Evolutionary conservation across 2,888 invertebrate species (phyloP), one percentile per base, ranked within the genome.

Genomic region (Callyntrura guangdongensis): DNA sequence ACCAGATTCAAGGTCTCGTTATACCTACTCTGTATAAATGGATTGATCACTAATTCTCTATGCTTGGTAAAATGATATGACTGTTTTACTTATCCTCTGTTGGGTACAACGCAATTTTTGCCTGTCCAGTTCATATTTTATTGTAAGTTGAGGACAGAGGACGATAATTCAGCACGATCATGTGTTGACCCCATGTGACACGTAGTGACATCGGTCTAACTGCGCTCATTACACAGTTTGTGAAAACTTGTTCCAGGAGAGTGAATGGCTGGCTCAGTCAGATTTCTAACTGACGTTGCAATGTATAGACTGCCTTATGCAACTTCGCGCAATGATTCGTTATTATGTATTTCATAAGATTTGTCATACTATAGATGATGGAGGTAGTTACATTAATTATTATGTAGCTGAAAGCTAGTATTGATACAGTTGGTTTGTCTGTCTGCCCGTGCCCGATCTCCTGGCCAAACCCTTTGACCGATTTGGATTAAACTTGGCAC

Each of bases 111-210:
- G 6, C 3, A 36, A 36, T 20, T 22, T 20, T 17, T 14, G n/a
- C n/a, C 8, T 20, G 20, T 69, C 5, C 45, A 22, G 17, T n/a
- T n/a, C n/a, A n/a, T n/a, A n/a, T n/a, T n/a, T n/a, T n/a, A 36
- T 36, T 2, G 11, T 45, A 17, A 72, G 45, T 20, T 61, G 61
- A 17, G 9, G 20, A 61, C 17, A 8, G 9, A 8, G 61, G 8
- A 61, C 9, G n/a, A 20, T 61, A 61, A 17, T 20, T 20, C 9
- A 12, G n/a, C 49, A 74, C 74, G 45, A n/a, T 45, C 22, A 45
- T 49, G 3, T 74, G 11, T 49, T 74, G 49, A 74, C 74, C 74
- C 47, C 49, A 11, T 53, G 53, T 53, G 72, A 72, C 36, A 22
- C 49, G 47, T 14, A 17, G 4, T 49, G 74, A 12, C 74, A 22